These are phyloP conservation scores for Onychomys leucogaster DNA, from an alignment of 2,797 vertebrate species.

Conservation along the genomic window DNA sequence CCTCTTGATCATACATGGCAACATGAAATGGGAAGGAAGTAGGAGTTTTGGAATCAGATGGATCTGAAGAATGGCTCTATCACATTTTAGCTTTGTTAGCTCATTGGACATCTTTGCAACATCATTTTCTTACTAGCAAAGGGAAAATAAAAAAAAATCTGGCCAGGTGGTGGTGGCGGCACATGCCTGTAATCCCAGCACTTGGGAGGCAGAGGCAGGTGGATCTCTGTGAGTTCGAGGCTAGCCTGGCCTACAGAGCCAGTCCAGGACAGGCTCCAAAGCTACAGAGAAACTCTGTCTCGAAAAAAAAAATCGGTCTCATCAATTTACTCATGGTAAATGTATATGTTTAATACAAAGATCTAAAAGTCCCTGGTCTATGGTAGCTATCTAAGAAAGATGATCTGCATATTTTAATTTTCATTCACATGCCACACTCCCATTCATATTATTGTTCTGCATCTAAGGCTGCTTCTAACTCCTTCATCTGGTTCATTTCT, in stretches of 20 bases:
- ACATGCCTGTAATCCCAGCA: too few species aligned
- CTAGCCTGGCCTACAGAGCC: too few species aligned
- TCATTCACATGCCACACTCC: neutral
- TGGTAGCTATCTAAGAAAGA: neutral
- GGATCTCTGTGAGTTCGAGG: too few species aligned
- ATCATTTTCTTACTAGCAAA: neutral
- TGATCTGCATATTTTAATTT: neutral
- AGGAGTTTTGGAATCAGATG: neutral
- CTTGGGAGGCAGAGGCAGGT: too few species aligned
- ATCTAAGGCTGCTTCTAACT: neutral
- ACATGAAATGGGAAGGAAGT: neutral
- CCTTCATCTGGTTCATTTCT: neutral
- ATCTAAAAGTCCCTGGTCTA: neutral
- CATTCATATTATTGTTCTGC: neutral
- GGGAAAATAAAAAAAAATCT: conserved; percentile 17
- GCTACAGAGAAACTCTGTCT: too few species aligned
- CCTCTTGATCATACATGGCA: neutral
- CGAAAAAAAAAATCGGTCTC: neutral
- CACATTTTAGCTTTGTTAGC: neutral
- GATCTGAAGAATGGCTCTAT: neutral
- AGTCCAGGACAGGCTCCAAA: too few species aligned
- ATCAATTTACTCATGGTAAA: neutral
- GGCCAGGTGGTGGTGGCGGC: too few species aligned
- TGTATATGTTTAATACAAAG: neutral
- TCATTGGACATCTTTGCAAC: neutral